These are phyloP conservation scores for Abrostola tripartita DNA, from an alignment of 2,888 invertebrate genomes.

Conservation along the genomic window DNA sequence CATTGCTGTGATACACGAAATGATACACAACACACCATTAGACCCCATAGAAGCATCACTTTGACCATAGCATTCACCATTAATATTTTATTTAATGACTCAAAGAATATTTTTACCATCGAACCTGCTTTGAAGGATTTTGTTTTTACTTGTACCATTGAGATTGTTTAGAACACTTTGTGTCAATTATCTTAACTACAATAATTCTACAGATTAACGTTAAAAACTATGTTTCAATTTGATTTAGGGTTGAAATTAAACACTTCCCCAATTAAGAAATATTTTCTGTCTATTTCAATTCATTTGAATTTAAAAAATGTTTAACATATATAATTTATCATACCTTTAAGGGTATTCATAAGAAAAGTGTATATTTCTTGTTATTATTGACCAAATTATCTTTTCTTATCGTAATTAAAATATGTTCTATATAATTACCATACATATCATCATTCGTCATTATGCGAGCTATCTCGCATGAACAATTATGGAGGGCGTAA, in stretches of 20 bases:
- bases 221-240: conserved; percentile 28
- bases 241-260: conserved; percentile 19
- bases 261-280: too few relatives aligned
- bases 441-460: too few relatives aligned
- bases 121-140: conserved; percentile 20
- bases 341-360: too few relatives aligned
- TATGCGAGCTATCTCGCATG: too few relatives aligned
- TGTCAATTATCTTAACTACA: conserved; percentile 42
- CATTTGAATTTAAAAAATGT: too few relatives aligned
- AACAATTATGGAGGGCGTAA: too few relatives aligned
- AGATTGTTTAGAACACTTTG: conserved; percentile 15
- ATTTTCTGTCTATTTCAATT: background rate
- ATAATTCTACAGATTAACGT: conserved; percentile 25
- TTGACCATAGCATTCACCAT: conserved; percentile 66
- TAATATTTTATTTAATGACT: conserved; percentile 72
- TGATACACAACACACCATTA: conserved; percentile 71
- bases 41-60: conserved; percentile 55
- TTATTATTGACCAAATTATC: too few relatives aligned
- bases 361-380: too few relatives aligned
- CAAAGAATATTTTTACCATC: conserved; percentile 58
- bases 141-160: conserved; percentile 44
- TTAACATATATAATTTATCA: too few relatives aligned
- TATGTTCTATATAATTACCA: too few relatives aligned
- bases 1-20: conserved; percentile 76
- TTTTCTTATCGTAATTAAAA: too few relatives aligned